phyloP scores from a whole-genome alignment of 2,888 invertebrate species.

The Leptopterna dolabrata region DNA sequence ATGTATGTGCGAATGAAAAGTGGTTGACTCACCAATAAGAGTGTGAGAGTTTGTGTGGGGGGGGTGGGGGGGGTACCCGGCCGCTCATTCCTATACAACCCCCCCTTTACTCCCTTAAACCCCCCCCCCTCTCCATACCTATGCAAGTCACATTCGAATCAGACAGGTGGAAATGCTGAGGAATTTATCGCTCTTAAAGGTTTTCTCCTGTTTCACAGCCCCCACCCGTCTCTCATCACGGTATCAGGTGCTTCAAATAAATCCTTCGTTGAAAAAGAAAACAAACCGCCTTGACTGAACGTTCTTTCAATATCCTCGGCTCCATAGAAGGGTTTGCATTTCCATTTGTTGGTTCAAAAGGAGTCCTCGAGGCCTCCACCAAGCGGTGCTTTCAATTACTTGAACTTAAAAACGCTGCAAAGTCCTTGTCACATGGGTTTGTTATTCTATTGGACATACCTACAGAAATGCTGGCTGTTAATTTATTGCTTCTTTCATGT shows the following conservation, averaged over 20 bases:
- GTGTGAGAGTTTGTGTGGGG: neutral
- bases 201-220: conserved; percentile 13
- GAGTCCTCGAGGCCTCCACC: too few species aligned
- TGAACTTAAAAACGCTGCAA: too few species aligned
- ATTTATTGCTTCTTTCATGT: too few species aligned
- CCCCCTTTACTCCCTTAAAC: too few species aligned
- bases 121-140: neutral
- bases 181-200: conserved; percentile 53
- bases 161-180: conserved; percentile 57
- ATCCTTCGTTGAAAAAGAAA: neutral
- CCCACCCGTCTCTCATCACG: neutral
- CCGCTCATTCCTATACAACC: too few species aligned
- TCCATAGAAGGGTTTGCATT: neutral
- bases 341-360: neutral
- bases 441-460: too few species aligned
- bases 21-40: conserved; percentile 1
- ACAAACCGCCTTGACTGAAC: neutral
- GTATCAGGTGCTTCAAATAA: neutral
- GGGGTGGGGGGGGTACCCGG: too few species aligned
- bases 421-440: too few species aligned
- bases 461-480: too few species aligned
- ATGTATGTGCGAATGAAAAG: neutral
- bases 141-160: conserved; percentile 60
- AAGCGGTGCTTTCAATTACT: too few species aligned
- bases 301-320: neutral